Evolutionary conservation across 2,888 invertebrate genomes (phyloP), one percentile per base, ranked within the genome.

Genomic region (Drosophila kuntzei): DNA sequence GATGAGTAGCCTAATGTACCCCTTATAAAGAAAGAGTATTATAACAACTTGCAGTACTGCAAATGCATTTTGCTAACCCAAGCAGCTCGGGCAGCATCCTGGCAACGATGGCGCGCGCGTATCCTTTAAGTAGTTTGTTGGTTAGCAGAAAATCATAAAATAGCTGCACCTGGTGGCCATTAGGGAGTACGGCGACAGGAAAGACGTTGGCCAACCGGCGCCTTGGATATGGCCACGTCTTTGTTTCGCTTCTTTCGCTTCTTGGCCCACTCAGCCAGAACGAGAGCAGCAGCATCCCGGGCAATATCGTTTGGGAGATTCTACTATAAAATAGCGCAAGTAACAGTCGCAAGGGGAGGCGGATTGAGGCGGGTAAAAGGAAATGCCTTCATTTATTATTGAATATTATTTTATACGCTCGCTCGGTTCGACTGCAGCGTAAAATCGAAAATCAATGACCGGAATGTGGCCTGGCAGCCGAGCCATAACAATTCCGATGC

Each of bases 361-460:
- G 36, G 46, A 44, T 50, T 32, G 47, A 55, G 70, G 53, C 51
- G 71, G 44, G 61, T 63, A 59, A 3, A 80, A 76, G 85, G 79
- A 86, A 86, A 86, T 87, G 88, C 86, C 88, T 87, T 88, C 83
- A 86, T 86, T 86, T 85, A 87, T 87, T 85, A 85, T 85, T 87
- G 83, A 85, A 85, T 87, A 85, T 87, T 85, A 87, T 87, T 87
- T 87, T 85, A 85, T 85, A 79, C 80, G 85, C 87, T 81, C 71
- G 79, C 80, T 75, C 66, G 66, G 36, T 66, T 60, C 58, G 62
- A 50, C 72, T 78, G 71, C 81, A 76, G 82, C 85, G 76, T 82
- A 80, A 87, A 85, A 87, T 85, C 85, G 84, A 85, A 87, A 85
- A 85, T 85, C 84, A 82, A 85, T 87, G 83, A 78, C 76, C 71